Evolutionary conservation across 2,113 vertebrate species (phyloP), one percentile per base, ranked within the genome.

Genomic region (Chloropsis cyanopogon): DNA sequence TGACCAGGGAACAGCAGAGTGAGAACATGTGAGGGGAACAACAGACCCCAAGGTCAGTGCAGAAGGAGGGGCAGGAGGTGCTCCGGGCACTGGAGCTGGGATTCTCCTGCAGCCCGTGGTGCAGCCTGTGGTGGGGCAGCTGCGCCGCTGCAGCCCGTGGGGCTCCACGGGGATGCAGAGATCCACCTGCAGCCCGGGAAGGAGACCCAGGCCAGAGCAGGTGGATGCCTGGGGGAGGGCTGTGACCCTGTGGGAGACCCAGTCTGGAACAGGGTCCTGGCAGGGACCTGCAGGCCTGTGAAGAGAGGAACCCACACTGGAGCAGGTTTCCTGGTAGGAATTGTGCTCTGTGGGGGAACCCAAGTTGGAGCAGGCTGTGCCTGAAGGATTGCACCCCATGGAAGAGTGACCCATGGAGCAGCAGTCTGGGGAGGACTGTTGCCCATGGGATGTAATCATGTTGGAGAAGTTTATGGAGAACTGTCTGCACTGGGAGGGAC

Each of bases 401-500:
- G 28, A 64, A 39, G 26, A 26, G 81, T 37, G 33, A 63, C 33
- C 17, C 57, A 33, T 11, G 3, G 3, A 5, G 28, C n/a, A 56
- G 50, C 50, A 64, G 4, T 29, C 0, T 7, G 10, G 3, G n/a
- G 10, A 35, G 70, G 7, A 7, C 6, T n/a, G 37, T 3, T 35
- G 24, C 14, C 24, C 6, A 7, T 28, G 7, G 18, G 35, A 22
- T 41, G 14, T 8, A 28, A 17, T n/a, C 64, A 11, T 0, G 0
- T 5, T n/a, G 52, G 23, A 59, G 44, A 49, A 18, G 49, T 12
- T 84, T 3, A 33, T 28, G 41, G 22, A 39, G 22, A 54, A 19
- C 0, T 56, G 20, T n/a, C 31, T 56, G 12, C 20, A 12, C 20
- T 41, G 13, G 41, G 14, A 49, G 11, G 11, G 35, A 28, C 5